Evolutionary conservation across 2,113 vertebrate genomes (phyloP).

Genomic region (Neotragus pygmaeus): DNA sequence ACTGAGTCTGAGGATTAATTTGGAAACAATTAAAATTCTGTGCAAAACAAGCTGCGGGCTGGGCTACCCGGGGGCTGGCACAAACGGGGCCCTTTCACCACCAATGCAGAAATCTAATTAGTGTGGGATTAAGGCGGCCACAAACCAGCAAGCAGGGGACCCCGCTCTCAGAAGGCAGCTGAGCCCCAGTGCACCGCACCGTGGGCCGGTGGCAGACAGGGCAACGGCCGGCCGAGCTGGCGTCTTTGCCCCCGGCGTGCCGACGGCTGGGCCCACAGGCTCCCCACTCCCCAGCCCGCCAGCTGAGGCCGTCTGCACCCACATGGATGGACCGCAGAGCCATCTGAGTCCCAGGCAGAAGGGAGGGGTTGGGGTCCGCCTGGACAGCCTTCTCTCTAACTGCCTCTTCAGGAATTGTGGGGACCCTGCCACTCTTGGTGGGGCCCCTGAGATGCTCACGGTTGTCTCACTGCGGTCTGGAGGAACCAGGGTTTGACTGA

Average conservation of each 20-base stretch:
- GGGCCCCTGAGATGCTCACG: neutral
- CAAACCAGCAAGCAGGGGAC: slow-evolving; percentile 21
- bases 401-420: slow-evolving; percentile 22
- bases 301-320: neutral
- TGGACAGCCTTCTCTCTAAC: neutral
- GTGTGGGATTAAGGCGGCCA: slow-evolving; percentile 71
- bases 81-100: slow-evolving; percentile 54
- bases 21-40: slow-evolving; percentile 70
- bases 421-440: neutral
- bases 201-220: neutral
- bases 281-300: neutral
- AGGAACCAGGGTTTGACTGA: neutral
- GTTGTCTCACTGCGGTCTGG: slow-evolving; percentile 1
- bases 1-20: slow-evolving; percentile 63
- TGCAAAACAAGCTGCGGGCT: slow-evolving; percentile 28
- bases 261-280: neutral
- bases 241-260: neutral
- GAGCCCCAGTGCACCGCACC: neutral
- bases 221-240: neutral
- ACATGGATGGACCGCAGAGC: neutral
- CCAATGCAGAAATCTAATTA: slow-evolving; percentile 72
- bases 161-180: neutral
- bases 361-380: neutral
- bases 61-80: neutral
- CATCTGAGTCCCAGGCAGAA: neutral